Base-by-base conservation (phyloP, 2,113 vertebrate genomes). In the Nerophis ophidion region DNA sequence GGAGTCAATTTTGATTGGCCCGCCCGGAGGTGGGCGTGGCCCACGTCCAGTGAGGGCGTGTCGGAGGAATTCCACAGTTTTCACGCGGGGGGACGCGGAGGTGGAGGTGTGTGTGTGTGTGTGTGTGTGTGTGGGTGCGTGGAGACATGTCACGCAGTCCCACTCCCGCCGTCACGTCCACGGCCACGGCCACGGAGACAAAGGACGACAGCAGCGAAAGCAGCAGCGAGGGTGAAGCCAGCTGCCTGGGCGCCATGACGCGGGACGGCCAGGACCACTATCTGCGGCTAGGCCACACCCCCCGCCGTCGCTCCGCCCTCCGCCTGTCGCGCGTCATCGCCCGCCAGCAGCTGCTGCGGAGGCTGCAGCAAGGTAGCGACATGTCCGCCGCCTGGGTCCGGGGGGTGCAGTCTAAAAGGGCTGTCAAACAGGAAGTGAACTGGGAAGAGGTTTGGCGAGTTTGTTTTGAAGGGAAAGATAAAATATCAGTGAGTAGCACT, bases 281-380 rank as follows among this genome's bases (percentile, higher is more conserved):
- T 81, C 85, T 91, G 77, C 82, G 89, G 67, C 80, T 89, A 72
- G 84, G 84, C 1, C 64, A 76, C 53, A 84, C 77, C 14, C 81
- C 75, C 12, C 72, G 67, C 1, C 75, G 80, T 7, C 84, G 87
- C 40, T 90, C 89, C 0, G 86, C 86, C 63, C 80, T 90, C 46
- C 88, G 86, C 1, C 82, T 90, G 63, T 88, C 88, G 0, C 88
- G 86, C 56, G 85, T 91, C 68, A 81, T 91, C 3, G 80, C 87
- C 34, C 83, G 89, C 47, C 60, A 87, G 57, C 87, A 86, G 74
- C 81, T 91, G 58, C 77, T 91, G 1, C 55, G 62, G 56, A 84
- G 66, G 74, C 74, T 90, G 68, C 65, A 60, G 57, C 81, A 79
- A 90, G 90, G 89, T 90, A 89, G 72, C 76, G 11, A 47, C 1